Base-by-base conservation (phyloP, 2,888 invertebrate species). In the Archips xylosteana region DNA sequence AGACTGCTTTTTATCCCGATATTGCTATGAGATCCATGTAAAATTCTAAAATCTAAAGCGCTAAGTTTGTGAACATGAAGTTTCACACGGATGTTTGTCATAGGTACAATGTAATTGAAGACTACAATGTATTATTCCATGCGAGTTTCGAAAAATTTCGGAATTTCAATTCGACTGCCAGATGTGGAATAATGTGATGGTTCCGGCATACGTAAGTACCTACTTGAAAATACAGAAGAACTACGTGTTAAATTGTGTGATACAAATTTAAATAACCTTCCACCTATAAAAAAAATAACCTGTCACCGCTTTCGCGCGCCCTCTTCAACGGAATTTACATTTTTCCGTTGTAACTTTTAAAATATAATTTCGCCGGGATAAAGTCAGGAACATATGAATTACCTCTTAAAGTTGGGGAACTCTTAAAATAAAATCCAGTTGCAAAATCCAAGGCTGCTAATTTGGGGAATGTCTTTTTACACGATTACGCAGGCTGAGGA, bases 381-480 rank as follows among this genome's bases (percentile, higher is more conserved):
- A 72, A 72, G 67, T 73, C 59, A 6, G 34, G 42, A 72, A 64
- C 73, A 73, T 69, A 69, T 61, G 65, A 74, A 70, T 74, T 74
- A 69, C 74, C 63, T 73, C 68, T 54, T 57, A 68, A 74, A 74
- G 70, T 74, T 74, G 64, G 45, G 62, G 54, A 60, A 68, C 75
- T 71, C 67, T 76, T 78, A 76, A 75, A 79, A 73, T 74, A 66
- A 67, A 75, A 74, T 76, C 75, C 75, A 75, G 76, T 76, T 61
- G 67, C 72, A 65, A 75, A 78, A 78, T 76, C 77, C 75, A 71
- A 74, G 73, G 70, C 73, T 73, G 75, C 77, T 82, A 85, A 87
- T 87, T 86, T 83, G 70, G 77, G 32, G 78, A 86, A 86, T 81
- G 79, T 82, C 83, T 84, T 85, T 86, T 86, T 85, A 81, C 83